phyloP scores from a whole-genome alignment of 2,888 invertebrate genomes.

The Pyrgus malvae region DNA sequence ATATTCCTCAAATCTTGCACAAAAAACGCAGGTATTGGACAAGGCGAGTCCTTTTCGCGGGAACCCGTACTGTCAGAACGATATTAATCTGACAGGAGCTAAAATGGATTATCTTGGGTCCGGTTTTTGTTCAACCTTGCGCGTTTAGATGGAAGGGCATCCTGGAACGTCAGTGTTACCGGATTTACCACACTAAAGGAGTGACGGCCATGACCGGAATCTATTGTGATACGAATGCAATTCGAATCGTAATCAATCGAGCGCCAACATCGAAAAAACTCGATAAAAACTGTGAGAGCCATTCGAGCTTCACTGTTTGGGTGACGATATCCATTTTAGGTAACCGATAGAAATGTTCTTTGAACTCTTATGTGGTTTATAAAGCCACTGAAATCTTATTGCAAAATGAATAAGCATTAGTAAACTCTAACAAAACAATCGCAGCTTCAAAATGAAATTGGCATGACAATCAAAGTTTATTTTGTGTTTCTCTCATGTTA shows the following conservation, averaged over 20 bases:
- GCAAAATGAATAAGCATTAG: not conserved
- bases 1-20: conserved; percentile 5
- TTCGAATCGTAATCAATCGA: conserved; percentile 63
- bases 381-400: not conserved
- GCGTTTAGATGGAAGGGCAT: conserved; percentile 41
- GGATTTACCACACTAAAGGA: conserved; percentile 55
- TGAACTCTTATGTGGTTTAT: not conserved
- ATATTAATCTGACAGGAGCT: conserved; percentile 22
- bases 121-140: conserved; percentile 35
- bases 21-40: conserved; percentile 19
- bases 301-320: conserved; percentile 54
- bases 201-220: conserved; percentile 62
- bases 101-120: conserved; percentile 21
- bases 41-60: conserved; percentile 1
- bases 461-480: too few species aligned
- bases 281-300: conserved; percentile 64
- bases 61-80: conserved; percentile 28
- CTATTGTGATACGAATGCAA: conserved; percentile 60
- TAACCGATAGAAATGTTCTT: not conserved
- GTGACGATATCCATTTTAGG: conserved; percentile 50
- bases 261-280: conserved; percentile 61
- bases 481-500: too few species aligned
- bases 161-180: conserved; percentile 36
- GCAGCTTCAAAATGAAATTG: too few species aligned
- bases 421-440: too few species aligned